phyloP scores from a whole-genome alignment of 1,140 invertebrate genomes.

The Scaptodrosophila lebanonensis region DNA sequence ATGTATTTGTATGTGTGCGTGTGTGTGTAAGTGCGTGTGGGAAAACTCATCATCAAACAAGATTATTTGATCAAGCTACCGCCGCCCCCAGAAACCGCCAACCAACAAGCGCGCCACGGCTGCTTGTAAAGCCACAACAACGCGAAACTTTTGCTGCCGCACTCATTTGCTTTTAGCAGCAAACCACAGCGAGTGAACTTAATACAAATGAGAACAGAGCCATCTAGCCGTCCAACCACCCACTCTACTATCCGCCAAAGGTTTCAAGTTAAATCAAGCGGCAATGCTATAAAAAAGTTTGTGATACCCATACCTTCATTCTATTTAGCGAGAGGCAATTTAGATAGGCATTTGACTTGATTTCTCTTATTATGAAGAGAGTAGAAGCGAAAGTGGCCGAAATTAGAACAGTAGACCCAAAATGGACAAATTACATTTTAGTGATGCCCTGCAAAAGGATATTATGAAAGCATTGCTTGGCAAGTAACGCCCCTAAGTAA shows the following conservation, averaged over 20 bases:
- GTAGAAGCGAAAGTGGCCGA: not conserved
- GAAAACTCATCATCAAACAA: conserved; percentile 73
- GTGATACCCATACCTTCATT: too few relatives aligned
- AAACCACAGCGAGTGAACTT: conserved; percentile 46
- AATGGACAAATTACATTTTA: too few relatives aligned
- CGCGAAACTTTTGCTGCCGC: conserved; percentile 38
- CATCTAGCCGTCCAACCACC: too few relatives aligned
- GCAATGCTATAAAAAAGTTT: conserved; percentile 30
- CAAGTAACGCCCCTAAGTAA: too few relatives aligned
- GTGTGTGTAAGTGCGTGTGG: conserved; percentile 36
- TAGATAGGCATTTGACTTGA: conserved; percentile 43
- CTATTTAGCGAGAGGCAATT: conserved; percentile 5
- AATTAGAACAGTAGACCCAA: too few relatives aligned
- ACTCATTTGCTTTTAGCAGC: conserved; percentile 61
- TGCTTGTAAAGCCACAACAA: conserved; percentile 5
- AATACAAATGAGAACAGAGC: conserved; percentile 64
- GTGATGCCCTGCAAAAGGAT: too few relatives aligned
- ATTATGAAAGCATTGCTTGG: too few relatives aligned
- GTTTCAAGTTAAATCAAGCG: conserved; percentile 71
- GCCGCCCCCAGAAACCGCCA: conserved; percentile 14
- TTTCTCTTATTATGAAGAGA: conserved; percentile 51
- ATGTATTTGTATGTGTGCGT: conserved; percentile 17
- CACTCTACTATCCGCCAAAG: not conserved
- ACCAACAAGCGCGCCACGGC: not conserved
- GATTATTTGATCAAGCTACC: conserved; percentile 72